Evolutionary conservation across 2,888 invertebrate species (phyloP), one percentile per base, ranked within the genome.

Genomic region (Eupithecia subfuscata): DNA sequence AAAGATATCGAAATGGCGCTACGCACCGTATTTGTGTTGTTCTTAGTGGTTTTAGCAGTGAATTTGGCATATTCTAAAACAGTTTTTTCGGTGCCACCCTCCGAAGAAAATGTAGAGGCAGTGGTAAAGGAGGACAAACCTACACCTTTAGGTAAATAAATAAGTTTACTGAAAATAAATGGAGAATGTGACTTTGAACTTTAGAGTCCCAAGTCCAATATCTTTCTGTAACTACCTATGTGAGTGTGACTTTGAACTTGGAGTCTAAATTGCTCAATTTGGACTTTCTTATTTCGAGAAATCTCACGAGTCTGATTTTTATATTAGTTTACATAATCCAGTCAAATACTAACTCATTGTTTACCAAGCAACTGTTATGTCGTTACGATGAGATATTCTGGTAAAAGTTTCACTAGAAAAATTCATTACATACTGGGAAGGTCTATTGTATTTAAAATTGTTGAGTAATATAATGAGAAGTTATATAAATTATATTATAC

Each of bases 41-140:
- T 77, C 69, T 73, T 77, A 22, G 73, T 74, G 70, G 43, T 75
- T 2, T 72, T 74, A 68, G 14, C 68, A 18, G 77, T 75, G 64
- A 75, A 73, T 71, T 71, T 73, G 25, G 70, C 73, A 25, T 34
- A 56, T 43, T 70, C 73, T 30, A 77, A 70, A 68, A 75, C 77
- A 1, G 71, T 77, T 56, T 75, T 77, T 25, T 40, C 52, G 65
- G 25, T 43, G 14, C 56, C 45, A 7, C 8, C 71, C 0, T 67
- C 63, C n/a, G 14, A n/a, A 34, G 77, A 77, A 16, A 63, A 69
- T 34, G 34, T 75, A 2, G 43, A 16, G n/a, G 16, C 25, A 8
- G 74, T 64, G 30, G 9, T 37, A 25, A 75, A 75, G 56, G 67
- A 64, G n/a, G 37, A 22, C 3, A 52, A 48, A 45, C 40, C 72